A percentile compares a stretch with the other conserved stretches of the same genome.
phyloP scores from a whole-genome alignment of 2,888 invertebrate genomes.

The Chloromyia formosa region DNA sequence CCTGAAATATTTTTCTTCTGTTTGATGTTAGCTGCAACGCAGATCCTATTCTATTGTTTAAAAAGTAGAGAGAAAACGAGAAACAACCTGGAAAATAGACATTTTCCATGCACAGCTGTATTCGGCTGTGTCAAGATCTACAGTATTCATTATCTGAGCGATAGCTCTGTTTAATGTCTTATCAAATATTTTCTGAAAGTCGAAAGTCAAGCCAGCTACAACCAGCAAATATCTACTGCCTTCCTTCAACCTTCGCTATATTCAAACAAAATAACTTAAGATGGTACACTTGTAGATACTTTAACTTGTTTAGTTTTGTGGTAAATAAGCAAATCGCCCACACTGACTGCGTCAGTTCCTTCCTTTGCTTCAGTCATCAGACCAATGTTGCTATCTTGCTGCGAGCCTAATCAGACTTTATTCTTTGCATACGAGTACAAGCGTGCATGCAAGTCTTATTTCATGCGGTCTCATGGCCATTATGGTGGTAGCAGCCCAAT shows the following conservation, averaged over 20 bases:
- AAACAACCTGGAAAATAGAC: too few species aligned
- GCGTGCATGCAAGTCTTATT: constrained; percentile 11
- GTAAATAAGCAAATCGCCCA: constrained; percentile 35
- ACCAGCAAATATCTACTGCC: too few species aligned
- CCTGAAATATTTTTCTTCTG: too few species aligned
- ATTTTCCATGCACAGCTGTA: too few species aligned
- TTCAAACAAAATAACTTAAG: neutral
- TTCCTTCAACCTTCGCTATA: neutral
- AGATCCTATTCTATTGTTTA: too few species aligned
- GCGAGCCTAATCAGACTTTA: constrained; percentile 25
- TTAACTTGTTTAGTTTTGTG: constrained; percentile 7
- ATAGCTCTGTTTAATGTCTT: too few species aligned
- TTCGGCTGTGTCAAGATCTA: too few species aligned
- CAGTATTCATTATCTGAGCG: too few species aligned
- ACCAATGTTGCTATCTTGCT: constrained; percentile 13
- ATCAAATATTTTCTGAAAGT: constrained; percentile 6
- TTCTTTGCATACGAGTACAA: neutral
- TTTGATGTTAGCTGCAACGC: too few species aligned
- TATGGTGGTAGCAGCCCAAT: constrained; percentile 6
- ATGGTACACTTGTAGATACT: neutral
- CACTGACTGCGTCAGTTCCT: constrained; percentile 9
- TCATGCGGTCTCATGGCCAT: too few species aligned
- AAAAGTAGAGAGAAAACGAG: too few species aligned
- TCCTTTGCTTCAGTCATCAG: neutral
- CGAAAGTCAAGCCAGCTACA: neutral